A percentile compares a stretch with the other conserved stretches of the same genome.
These are phyloP conservation scores for Corythornis vintsioides DNA, from an alignment of 2,113 vertebrate genomes.

Conservation along the genomic window DNA sequence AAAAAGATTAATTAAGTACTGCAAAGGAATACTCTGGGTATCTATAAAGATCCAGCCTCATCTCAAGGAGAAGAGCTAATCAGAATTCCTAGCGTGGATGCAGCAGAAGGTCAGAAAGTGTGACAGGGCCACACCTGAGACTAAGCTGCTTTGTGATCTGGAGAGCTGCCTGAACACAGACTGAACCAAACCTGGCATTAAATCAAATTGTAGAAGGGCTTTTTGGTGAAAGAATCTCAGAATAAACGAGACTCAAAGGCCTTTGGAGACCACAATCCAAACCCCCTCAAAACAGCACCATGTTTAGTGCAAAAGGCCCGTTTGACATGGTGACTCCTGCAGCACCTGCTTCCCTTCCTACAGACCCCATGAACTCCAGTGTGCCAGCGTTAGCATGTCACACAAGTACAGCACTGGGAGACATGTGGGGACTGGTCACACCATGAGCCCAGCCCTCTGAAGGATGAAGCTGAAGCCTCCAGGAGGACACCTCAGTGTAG, in stretches of 20 bases:
- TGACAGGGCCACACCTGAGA: background rate
- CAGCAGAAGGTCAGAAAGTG: background rate
- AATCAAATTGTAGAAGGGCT: background rate
- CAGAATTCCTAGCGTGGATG: background rate
- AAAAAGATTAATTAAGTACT: background rate
- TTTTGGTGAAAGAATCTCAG: background rate
- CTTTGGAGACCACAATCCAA: background rate
- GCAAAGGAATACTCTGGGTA: background rate
- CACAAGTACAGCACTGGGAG: background rate
- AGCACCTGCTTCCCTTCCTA: background rate
- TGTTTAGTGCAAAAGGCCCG: background rate
- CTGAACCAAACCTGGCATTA: background rate
- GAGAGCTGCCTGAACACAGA: background rate
- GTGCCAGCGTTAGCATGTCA: background rate
- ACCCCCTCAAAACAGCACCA: fast-evolving
- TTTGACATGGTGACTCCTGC: background rate
- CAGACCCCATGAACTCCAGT: background rate
- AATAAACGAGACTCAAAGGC: background rate
- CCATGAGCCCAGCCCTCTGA: background rate
- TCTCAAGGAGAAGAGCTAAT: background rate
- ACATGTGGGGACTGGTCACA: background rate
- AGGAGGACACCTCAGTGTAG: background rate
- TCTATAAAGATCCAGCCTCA: background rate
- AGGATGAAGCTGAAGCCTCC: background rate
- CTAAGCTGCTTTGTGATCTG: background rate